phyloP scores from a whole-genome alignment of 2,888 invertebrate species.

The Coecobrya sp. region DNA sequence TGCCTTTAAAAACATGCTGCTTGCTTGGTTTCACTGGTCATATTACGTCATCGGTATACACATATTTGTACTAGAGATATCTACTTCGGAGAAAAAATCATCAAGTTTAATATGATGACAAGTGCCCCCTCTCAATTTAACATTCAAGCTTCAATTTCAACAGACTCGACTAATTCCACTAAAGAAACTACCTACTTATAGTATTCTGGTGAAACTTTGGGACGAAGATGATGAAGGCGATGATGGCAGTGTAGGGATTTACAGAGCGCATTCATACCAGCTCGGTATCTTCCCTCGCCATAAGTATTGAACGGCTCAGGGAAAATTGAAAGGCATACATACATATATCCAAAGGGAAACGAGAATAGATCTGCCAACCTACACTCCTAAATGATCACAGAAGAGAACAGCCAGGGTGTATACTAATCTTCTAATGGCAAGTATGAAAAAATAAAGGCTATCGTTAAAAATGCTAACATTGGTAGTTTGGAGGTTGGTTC shows the following conservation, averaged over 20 bases:
- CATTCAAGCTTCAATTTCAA: constrained; percentile 26
- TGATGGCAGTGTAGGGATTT: constrained; percentile 10
- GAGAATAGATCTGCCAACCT: background rate
- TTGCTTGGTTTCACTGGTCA: too few relatives aligned
- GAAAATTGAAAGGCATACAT: constrained; percentile 5
- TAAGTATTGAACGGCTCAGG: constrained; percentile 17
- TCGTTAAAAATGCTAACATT: background rate
- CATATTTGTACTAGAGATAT: background rate
- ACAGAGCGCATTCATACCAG: background rate
- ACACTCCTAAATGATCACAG: background rate
- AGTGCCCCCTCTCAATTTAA: background rate
- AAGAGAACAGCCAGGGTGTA: background rate
- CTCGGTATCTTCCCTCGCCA: background rate
- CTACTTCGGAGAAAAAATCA: background rate
- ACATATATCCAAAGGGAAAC: too few relatives aligned
- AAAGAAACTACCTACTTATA: background rate
- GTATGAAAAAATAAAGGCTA: background rate
- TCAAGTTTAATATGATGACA: constrained; percentile 12
- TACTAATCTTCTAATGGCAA: background rate
- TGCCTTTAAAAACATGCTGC: too few relatives aligned
- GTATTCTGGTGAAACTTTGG: background rate
- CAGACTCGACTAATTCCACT: constrained; percentile 3
- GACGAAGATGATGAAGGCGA: background rate
- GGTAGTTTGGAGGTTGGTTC: background rate
- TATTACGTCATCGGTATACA: background rate